These are phyloP conservation scores for Euborellia annulipes DNA, from an alignment of 1,140 invertebrate species.

Conservation along the genomic window DNA sequence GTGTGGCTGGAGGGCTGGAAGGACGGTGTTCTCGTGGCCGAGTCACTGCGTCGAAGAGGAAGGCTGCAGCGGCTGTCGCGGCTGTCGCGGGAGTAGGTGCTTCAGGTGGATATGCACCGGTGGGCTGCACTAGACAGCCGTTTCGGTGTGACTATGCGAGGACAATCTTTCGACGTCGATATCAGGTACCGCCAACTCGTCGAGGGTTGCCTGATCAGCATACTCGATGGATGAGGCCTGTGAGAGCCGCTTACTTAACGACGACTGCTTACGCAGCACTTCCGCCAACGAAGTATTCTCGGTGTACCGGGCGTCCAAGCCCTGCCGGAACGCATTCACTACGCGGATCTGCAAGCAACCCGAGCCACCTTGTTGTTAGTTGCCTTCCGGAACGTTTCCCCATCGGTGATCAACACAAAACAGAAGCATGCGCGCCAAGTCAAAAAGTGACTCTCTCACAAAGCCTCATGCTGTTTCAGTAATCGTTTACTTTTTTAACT, in stretches of 20 bases:
- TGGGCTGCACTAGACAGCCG: slow-evolving; percentile 54
- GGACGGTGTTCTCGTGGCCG: too few relatives aligned
- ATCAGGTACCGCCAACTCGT: slow-evolving; percentile 73
- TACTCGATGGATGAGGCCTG: slow-evolving; percentile 85
- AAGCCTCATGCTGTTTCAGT: background rate
- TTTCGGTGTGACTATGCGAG: slow-evolving; percentile 83
- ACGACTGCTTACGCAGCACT: slow-evolving; percentile 79
- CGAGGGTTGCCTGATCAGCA: slow-evolving; percentile 62
- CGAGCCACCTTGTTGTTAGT: slow-evolving; percentile 3
- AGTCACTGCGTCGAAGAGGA: too few relatives aligned
- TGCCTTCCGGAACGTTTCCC: slow-evolving; percentile 97
- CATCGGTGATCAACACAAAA: slow-evolving; percentile 70
- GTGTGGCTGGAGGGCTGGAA: too few relatives aligned
- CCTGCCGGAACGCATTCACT: slow-evolving; percentile 98
- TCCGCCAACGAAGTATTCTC: slow-evolving; percentile 80
- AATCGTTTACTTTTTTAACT: slow-evolving; percentile 3
- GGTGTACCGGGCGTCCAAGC: slow-evolving; percentile 83
- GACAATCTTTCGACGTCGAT: slow-evolving; percentile 79
- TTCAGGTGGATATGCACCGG: background rate
- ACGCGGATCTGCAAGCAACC: slow-evolving; percentile 80
- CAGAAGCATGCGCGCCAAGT: background rate
- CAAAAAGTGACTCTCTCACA: background rate
- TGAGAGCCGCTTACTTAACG: slow-evolving; percentile 73
- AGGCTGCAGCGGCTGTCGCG: too few relatives aligned
- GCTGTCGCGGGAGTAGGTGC: too few relatives aligned